Conservation (phyloP, 2,888 invertebrate genomes). For the Theodoxus fluviatilis region DNA sequence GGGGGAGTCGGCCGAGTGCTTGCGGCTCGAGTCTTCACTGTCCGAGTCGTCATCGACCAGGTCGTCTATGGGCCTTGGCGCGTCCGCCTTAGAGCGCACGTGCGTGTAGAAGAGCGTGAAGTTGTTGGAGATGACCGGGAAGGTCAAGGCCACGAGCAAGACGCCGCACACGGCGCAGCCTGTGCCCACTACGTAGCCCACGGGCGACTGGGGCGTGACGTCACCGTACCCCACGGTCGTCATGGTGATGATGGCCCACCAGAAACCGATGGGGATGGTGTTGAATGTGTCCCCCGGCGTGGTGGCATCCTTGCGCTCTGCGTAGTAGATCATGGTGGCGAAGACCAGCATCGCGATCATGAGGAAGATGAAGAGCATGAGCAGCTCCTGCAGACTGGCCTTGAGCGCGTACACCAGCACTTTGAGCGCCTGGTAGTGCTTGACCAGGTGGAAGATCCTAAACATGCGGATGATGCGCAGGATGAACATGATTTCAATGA, state of each 20-base stretch:
- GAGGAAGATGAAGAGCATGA: constrained; percentile 63
- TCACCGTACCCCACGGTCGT: constrained; percentile 64
- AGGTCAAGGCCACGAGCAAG: constrained; percentile 59
- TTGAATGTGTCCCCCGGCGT: constrained; percentile 51
- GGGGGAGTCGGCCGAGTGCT: constrained; percentile 38
- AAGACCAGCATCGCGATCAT: constrained; percentile 64
- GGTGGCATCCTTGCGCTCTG: constrained; percentile 58
- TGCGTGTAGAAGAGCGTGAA: constrained; percentile 63
- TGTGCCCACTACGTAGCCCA: constrained; percentile 60
- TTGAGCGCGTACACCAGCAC: constrained; percentile 67
- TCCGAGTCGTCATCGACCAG: constrained; percentile 23
- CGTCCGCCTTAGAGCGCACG: constrained; percentile 51
- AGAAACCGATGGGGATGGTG: constrained; percentile 65
- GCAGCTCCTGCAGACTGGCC: constrained; percentile 64
- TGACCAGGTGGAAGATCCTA: constrained; percentile 67
- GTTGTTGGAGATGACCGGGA: constrained; percentile 64
- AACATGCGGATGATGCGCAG: constrained; percentile 67
- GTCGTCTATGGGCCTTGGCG: constrained; percentile 25
- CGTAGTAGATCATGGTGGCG: constrained; percentile 64
- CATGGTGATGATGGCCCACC: constrained; percentile 67
- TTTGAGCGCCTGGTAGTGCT: constrained; percentile 66
- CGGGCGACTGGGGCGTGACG: constrained; percentile 53
- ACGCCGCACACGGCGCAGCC: constrained; percentile 62
- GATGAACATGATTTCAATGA: constrained; percentile 65
- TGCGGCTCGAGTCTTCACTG: constrained; percentile 5